A percentile compares a stretch with the other conserved stretches of the same genome.
Evolutionary conservation across 1,140 invertebrate species (phyloP).

Genomic region (Drosophila sp.): DNA sequence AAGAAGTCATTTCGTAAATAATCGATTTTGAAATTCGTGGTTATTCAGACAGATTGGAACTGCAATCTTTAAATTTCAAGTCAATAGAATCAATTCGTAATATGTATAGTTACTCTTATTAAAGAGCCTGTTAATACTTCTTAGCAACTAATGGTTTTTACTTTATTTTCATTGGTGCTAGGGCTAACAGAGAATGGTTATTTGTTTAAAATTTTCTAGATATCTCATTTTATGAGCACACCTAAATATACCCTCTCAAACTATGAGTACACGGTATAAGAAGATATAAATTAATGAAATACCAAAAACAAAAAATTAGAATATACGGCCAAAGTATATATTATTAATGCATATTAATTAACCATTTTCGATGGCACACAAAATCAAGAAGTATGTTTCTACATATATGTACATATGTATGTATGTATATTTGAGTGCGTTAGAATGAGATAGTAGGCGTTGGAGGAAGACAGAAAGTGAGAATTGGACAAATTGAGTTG

Average conservation of each 20-base stretch:
- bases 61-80: no score
- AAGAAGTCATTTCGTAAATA: no score
- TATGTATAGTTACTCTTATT: no score
- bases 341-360: constrained; percentile 55
- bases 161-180: no score
- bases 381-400: not conserved
- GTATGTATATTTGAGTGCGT: not conserved
- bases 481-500: constrained; percentile 42
- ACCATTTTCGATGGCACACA: constrained; percentile 16
- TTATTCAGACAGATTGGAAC: no score
- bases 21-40: no score
- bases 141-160: no score
- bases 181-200: no score
- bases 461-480: not conserved
- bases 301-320: constrained; percentile 21
- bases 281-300: constrained; percentile 54
- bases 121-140: no score
- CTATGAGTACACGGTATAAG: not conserved
- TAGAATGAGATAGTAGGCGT: not conserved
- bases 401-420: not conserved
- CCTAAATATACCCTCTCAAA: not conserved
- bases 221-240: no score
- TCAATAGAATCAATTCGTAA: no score
- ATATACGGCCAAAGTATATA: constrained; percentile 6
- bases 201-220: no score